These are phyloP conservation scores for Thera britannica DNA, from an alignment of 2,888 invertebrate genomes.

Conservation along the genomic window DNA sequence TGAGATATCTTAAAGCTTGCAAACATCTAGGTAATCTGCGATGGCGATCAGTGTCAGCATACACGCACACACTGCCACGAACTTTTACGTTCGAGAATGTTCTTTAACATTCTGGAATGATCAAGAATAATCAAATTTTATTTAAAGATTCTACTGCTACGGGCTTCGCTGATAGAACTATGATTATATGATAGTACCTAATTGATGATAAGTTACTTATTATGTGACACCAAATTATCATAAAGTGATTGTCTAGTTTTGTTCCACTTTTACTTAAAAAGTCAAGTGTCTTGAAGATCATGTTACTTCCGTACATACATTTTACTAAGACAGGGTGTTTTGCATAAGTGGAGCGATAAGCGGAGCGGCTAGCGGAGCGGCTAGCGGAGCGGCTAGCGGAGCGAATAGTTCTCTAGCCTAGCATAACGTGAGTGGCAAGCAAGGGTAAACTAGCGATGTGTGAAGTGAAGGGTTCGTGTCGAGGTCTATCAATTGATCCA, in stretches of 20 bases:
- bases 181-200: no score
- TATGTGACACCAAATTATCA: slow-evolving; percentile 36
- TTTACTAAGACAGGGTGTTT: slow-evolving; percentile 1
- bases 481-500: slow-evolving; percentile 5
- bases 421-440: not conserved
- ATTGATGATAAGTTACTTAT: not conserved
- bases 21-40: no score
- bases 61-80: no score
- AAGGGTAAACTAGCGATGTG: slow-evolving; percentile 11
- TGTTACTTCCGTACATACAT: slow-evolving; percentile 38
- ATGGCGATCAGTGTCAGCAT: no score
- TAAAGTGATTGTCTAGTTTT: slow-evolving; percentile 30
- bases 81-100: no score
- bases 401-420: not conserved
- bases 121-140: no score
- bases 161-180: no score
- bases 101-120: no score
- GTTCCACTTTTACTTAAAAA: slow-evolving; percentile 49
- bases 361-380: slow-evolving; percentile 1
- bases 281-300: no score
- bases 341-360: slow-evolving; percentile 16
- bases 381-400: slow-evolving; percentile 7
- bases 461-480: slow-evolving; percentile 9
- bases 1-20: no score
- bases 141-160: no score